Conservation (phyloP, 2,113 vertebrate species). For the Pipa parva region DNA sequence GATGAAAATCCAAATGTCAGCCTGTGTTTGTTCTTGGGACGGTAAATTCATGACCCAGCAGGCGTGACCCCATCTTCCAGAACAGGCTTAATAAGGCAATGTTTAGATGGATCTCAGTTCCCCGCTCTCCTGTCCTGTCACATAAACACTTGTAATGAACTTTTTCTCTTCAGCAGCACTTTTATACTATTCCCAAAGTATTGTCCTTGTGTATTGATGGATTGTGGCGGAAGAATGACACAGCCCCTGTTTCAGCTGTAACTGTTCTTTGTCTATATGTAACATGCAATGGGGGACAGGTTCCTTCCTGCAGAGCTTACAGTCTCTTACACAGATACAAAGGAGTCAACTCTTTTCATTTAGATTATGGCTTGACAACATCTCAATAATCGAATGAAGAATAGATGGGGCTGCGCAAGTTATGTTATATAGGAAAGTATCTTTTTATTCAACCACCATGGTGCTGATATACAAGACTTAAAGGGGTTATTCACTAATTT, state of each 20-base stretch:
- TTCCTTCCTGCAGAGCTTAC: too few relatives aligned
- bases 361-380: too few relatives aligned
- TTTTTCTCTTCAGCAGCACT: slow-evolving; percentile 39
- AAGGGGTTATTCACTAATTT: too few relatives aligned
- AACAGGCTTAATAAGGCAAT: slow-evolving; percentile 82
- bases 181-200: slow-evolving; percentile 23
- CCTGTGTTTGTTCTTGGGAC: slow-evolving; percentile 69
- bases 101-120: slow-evolving; percentile 70
- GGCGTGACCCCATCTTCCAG: slow-evolving; percentile 63
- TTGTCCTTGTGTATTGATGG: slow-evolving; percentile 2
- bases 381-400: too few relatives aligned
- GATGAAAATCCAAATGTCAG: slow-evolving; percentile 71
- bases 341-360: too few relatives aligned
- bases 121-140: slow-evolving; percentile 60
- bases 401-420: too few relatives aligned
- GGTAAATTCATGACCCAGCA: slow-evolving; percentile 67
- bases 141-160: slow-evolving; percentile 62
- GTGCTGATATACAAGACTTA: too few relatives aligned
- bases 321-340: too few relatives aligned
- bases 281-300: too few relatives aligned
- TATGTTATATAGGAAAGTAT: too few relatives aligned
- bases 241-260: not conserved
- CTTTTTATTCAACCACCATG: too few relatives aligned
- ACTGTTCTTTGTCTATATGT: not conserved
- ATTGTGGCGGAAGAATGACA: not conserved